phyloP scores from a whole-genome alignment of 2,797 vertebrate genomes.

The Thamnophis elegans region DNA sequence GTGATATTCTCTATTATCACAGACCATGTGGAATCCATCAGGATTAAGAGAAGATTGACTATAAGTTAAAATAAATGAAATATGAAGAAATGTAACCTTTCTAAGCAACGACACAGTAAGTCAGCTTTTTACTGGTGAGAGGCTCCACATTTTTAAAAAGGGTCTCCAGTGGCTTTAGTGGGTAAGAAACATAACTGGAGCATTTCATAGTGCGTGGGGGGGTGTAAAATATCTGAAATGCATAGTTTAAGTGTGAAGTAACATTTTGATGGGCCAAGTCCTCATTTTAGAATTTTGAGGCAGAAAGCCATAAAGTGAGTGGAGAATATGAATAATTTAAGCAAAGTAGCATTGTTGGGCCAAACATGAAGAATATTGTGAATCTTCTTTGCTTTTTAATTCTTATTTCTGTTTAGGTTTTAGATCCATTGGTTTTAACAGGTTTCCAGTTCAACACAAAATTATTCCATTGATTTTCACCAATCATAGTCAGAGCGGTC shows the following conservation, averaged over 20 bases:
- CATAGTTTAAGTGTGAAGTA: not conserved
- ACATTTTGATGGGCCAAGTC: not conserved
- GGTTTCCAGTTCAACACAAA: not conserved
- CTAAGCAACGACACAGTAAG: not conserved
- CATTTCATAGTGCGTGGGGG: not conserved
- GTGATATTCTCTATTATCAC: not conserved
- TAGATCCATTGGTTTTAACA: not conserved
- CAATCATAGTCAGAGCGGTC: not conserved
- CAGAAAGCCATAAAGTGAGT: not conserved
- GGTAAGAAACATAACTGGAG: not conserved
- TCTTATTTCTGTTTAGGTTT: not conserved
- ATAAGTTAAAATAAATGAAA: constrained; percentile 3
- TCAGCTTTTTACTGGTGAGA: not conserved
- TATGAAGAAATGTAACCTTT: not conserved
- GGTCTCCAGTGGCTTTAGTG: not conserved
- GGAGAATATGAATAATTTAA: not conserved
- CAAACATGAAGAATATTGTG: not conserved
- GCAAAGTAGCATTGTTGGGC: not conserved
- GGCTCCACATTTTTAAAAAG: not conserved
- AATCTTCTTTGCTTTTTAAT: not conserved
- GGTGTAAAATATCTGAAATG: not conserved
- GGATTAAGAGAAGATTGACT: not conserved
- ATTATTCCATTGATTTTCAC: not conserved
- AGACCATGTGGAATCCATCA: not conserved
- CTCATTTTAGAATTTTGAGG: not conserved